Conservation (phyloP, 2,888 invertebrate species). For the Leptura quadrifasciata region DNA sequence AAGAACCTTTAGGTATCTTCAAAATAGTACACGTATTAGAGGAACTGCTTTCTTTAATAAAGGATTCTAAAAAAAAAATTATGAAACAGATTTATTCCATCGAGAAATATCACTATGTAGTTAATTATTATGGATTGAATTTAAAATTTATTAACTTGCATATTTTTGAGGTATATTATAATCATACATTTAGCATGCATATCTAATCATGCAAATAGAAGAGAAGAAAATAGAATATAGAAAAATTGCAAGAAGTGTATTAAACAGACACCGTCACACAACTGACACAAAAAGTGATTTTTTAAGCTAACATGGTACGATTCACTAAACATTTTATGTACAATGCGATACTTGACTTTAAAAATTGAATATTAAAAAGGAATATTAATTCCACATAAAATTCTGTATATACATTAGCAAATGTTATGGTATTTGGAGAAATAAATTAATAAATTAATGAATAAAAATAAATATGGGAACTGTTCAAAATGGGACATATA, state of each 20-base stretch:
- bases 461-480: slow-evolving; percentile 12
- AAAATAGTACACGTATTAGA: too few relatives aligned
- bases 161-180: slow-evolving; percentile 59
- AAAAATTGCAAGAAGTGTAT: slow-evolving; percentile 68
- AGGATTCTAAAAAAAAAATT: too few relatives aligned
- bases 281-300: slow-evolving; percentile 66
- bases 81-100: too few relatives aligned
- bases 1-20: too few relatives aligned
- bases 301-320: slow-evolving; percentile 45
- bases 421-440: slow-evolving; percentile 8
- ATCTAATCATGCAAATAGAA: slow-evolving; percentile 67
- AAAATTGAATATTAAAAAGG: slow-evolving; percentile 27
- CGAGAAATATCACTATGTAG: neutral
- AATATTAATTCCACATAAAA: slow-evolving; percentile 52
- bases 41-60: too few relatives aligned
- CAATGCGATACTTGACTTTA: neutral
- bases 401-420: slow-evolving; percentile 34
- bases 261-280: slow-evolving; percentile 66
- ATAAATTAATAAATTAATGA: slow-evolving; percentile 2
- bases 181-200: slow-evolving; percentile 61
- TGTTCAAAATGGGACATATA: slow-evolving; percentile 1
- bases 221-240: slow-evolving; percentile 68
- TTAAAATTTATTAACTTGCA: slow-evolving; percentile 30
- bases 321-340: slow-evolving; percentile 40
- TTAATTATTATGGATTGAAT: slow-evolving; percentile 2